phyloP scores from a whole-genome alignment of 1,140 invertebrate genomes.

The Epicauta chinensis region DNA sequence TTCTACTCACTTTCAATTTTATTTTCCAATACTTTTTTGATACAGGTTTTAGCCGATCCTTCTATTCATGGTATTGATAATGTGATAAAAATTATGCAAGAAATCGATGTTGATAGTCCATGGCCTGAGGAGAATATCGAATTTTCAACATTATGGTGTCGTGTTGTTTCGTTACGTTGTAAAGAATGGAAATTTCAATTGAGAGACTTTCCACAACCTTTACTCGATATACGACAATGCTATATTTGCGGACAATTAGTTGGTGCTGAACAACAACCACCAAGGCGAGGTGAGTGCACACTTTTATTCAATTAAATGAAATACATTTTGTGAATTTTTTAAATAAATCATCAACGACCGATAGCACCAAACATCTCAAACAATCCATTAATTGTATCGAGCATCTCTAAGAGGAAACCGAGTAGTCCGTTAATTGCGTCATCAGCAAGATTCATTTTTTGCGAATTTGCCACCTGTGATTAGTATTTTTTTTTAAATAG shows the following conservation, averaged over 20 bases:
- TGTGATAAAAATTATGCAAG: conserved; percentile 63
- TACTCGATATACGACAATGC: conserved; percentile 75
- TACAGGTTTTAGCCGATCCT: conserved; percentile 74
- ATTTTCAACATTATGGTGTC: conserved; percentile 90
- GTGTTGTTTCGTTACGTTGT: conserved; percentile 73
- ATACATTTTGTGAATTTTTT: too few relatives aligned
- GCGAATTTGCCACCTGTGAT: conserved; percentile 1
- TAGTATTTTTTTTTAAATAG: too few relatives aligned
- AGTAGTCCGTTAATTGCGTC: not conserved
- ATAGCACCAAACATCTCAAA: conserved; percentile 4
- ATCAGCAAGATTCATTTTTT: conserved; percentile 4
- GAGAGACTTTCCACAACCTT: conserved; percentile 93
- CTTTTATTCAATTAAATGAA: conserved; percentile 11
- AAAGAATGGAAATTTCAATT: conserved; percentile 81
- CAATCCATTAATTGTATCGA: conserved; percentile 1
- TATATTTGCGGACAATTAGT: conserved; percentile 84
- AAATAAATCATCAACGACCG: not conserved
- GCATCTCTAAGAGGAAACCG: conserved; percentile 1
- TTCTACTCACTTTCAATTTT: too few relatives aligned
- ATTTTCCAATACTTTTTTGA: too few relatives aligned
- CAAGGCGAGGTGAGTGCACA: conserved; percentile 55
- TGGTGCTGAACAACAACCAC: conserved; percentile 83
- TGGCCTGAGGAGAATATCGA: conserved; percentile 88
- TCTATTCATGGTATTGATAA: conserved; percentile 78
- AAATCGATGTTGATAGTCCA: conserved; percentile 79